Conservation (phyloP, 2,113 vertebrate species). For the Corythoichthys haematopterus region DNA sequence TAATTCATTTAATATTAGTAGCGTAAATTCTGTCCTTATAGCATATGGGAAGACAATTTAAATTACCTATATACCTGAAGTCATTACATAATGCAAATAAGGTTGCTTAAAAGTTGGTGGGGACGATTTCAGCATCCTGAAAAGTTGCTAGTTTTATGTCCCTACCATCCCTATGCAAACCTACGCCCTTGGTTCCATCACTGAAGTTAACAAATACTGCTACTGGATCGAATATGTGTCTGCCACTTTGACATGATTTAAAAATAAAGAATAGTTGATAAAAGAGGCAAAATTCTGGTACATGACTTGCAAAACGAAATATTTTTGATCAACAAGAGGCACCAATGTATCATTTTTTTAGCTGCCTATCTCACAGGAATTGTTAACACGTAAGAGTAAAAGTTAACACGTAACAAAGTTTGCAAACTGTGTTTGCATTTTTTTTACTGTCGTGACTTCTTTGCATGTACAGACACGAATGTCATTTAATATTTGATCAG, state of each 20-base stretch:
- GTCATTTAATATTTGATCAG: background rate
- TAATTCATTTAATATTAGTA: too few relatives aligned
- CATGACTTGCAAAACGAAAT: background rate
- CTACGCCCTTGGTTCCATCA: background rate
- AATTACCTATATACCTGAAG: too few relatives aligned
- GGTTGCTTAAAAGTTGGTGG: too few relatives aligned
- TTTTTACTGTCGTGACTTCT: background rate
- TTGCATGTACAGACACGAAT: background rate
- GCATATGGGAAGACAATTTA: too few relatives aligned
- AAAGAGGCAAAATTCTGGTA: background rate
- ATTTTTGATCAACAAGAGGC: background rate
- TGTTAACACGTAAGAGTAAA: background rate
- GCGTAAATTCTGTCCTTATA: too few relatives aligned
- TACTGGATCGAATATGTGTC: background rate
- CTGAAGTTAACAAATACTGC: background rate
- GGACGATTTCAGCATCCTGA: too few relatives aligned
- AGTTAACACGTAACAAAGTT: background rate
- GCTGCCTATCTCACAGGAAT: slow-evolving; percentile 1
- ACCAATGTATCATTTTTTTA: background rate
- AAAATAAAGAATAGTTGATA: background rate
- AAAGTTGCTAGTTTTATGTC: too few relatives aligned
- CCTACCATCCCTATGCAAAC: too few relatives aligned
- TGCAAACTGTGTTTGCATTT: background rate
- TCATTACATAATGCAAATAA: too few relatives aligned
- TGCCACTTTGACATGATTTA: background rate